Base-by-base conservation (phyloP, 2,797 vertebrate genomes). In the Oophaga sylvatica region DNA sequence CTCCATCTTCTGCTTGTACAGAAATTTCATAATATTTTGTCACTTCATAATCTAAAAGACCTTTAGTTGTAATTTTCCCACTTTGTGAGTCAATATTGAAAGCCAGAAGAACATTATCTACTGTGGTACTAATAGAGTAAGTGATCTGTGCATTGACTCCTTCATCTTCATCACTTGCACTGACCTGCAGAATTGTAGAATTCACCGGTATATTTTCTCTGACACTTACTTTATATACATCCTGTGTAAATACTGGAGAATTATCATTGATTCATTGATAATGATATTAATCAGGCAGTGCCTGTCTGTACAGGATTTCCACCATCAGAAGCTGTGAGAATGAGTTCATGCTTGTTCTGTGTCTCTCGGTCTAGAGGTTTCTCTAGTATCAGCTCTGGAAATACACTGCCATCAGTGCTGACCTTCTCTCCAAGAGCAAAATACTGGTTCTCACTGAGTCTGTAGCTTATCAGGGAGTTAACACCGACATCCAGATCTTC, bases 341-440 rank as follows among this genome's bases (percentile, higher is more conserved):
- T 81, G 11, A 95, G 91, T 6, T 90, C 65, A n/a, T 94, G 91
- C 19, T 91, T 80, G 17, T 88, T 4, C 59, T 90, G 90, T 80
- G 92, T 87, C 76, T 95, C 94, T 84, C 95, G 85, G 81, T 96
- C 95, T 90, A 97, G 91, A 45, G 92, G 78, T 89, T 93, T 96
- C 81, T 95, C 92, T 22, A 96, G 80, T 11, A 94, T 62, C 73
- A 96, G 89, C 88, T 96, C 95, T 0, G 95, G 93, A 20, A 91
- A 81, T 63, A 92, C 85, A 87, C 90, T 89, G 3, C 92, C 91
- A 31, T 93, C 91, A 84, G 92, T 93, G 0, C 92, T 92, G 45
- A 90, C 93, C 68, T 95, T 95, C 35, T 94, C 92, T 68, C 93
- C 90, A 29, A 95, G 48, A 0, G 92, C 93, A 83, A 96, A 96